Evolutionary conservation across 1,140 invertebrate species (phyloP), one percentile per base, ranked within the genome.

Genomic region (Bombus fervidus): DNA sequence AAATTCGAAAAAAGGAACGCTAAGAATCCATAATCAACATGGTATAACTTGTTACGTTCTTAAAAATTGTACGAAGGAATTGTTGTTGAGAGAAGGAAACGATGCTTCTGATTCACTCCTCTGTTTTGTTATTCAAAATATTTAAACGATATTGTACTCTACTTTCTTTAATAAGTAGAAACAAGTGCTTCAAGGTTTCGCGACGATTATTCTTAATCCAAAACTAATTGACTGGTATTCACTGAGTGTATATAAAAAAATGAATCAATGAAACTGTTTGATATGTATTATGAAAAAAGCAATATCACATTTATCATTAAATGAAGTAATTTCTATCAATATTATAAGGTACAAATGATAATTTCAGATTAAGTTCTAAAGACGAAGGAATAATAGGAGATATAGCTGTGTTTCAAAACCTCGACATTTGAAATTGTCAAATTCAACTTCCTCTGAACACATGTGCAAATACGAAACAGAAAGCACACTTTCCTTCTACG

Each of bases 11-110:
- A 64, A 41, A 77, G 53, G 39, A 77, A 41, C 28, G 57, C 34
- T 64, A 77, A 68, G 13, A 64, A 31, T 31, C 12, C 15, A 47
- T 25, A 31, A 68, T 68, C 37, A 66, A n/a, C 25, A 41, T 31
- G 34, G 41, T 18, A 25, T 37, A 6, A 43, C 3, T 73, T 22
- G 9, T 28, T 31, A 34, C 57, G 31, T 57, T 53, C 28, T 41
- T 76, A 47, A 15, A 77, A 77, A 43, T 31, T 43, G 41, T 25
- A 34, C 80, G 31, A 78, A 78, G 15, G 34, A 57, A 81, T 59
- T 66, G 37, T 13, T 69, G 6, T 72, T 18, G 8, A 41, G n/a
- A 34, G 37, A 53, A 73, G 47, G 47, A 81, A 73, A 53, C 28
- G 25, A 80, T 43, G 80, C 43, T 59, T 72, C 25, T 39, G 43